Conservation (phyloP, 2,797 vertebrate genomes). For the Leptoclinus maculatus region DNA sequence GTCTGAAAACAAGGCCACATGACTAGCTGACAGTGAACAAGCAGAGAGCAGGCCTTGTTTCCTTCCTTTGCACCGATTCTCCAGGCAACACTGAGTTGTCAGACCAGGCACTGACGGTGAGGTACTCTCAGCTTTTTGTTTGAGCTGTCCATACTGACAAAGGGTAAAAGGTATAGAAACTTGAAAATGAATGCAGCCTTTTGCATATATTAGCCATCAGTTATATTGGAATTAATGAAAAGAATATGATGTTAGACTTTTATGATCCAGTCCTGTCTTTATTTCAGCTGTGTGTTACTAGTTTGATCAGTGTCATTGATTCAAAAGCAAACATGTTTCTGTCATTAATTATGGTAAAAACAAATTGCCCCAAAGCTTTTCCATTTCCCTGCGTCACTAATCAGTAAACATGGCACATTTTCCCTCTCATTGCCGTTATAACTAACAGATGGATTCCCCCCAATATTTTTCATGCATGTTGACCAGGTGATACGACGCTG, state of each 20-base stretch:
- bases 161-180: slow-evolving; percentile 13
- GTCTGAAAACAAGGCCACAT: slow-evolving; percentile 21
- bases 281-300: background rate
- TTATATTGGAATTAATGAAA: background rate
- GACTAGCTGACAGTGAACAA: slow-evolving; percentile 14
- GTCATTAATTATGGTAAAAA: slow-evolving; percentile 50
- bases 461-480: slow-evolving; percentile 15
- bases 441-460: slow-evolving; percentile 9
- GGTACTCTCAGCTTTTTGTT: slow-evolving; percentile 40
- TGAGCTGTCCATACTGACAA: slow-evolving; percentile 25
- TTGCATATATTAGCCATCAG: slow-evolving; percentile 6
- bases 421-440: slow-evolving; percentile 16
- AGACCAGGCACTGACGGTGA: slow-evolving; percentile 25
- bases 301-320: slow-evolving; percentile 25
- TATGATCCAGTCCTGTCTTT: background rate
- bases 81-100: slow-evolving; percentile 2
- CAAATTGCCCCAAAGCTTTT: slow-evolving; percentile 41
- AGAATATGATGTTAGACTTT: background rate
- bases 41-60: slow-evolving; percentile 1
- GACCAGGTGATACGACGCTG: slow-evolving; percentile 32
- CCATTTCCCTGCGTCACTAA: slow-evolving; percentile 33
- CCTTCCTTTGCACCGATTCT: slow-evolving; percentile 17
- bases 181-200: slow-evolving; percentile 6
- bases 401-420: slow-evolving; percentile 39
- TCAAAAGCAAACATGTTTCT: slow-evolving; percentile 36